Percentiles rank a stretch among this genome's conserved stretches.
phyloP scores from a whole-genome alignment of 2,797 vertebrate genomes.

The Cuculus canorus region DNA sequence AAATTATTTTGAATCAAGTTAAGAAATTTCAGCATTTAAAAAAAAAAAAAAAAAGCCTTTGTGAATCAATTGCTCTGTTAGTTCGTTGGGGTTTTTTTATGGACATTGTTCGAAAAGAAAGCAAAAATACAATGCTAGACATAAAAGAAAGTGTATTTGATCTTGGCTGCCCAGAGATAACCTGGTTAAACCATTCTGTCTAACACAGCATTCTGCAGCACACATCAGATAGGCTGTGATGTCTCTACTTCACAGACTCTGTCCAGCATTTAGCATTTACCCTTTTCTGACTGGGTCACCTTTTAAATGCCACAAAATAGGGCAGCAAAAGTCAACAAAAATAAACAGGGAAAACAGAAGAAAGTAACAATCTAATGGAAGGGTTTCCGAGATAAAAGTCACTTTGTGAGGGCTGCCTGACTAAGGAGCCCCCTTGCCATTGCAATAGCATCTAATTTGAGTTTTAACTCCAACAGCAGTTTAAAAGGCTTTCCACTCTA shows the following conservation, averaged over 20 bases:
- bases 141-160: conserved; percentile 77
- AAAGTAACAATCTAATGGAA: conserved; percentile 81
- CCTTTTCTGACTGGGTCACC: conserved; percentile 83
- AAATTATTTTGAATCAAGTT: conserved; percentile 58
- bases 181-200: conserved; percentile 67
- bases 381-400: conserved; percentile 91
- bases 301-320: conserved; percentile 92
- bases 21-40: conserved; percentile 26
- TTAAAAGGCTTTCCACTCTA: conserved; percentile 96
- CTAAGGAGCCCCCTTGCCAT: conserved; percentile 81
- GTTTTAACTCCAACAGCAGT: conserved; percentile 91
- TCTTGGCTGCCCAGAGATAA: conserved; percentile 74
- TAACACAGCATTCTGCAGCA: conserved; percentile 55
- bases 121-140: conserved; percentile 76
- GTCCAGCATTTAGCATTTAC: conserved; percentile 80
- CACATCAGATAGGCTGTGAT: conserved; percentile 80
- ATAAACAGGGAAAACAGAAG: conserved; percentile 84
- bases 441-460: conserved; percentile 89
- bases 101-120: conserved; percentile 75
- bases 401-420: conserved; percentile 90
- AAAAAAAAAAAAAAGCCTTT: not conserved
- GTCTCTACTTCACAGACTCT: conserved; percentile 79
- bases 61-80: conserved; percentile 42
- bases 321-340: conserved; percentile 90
- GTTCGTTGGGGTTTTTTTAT: conserved; percentile 14